Evolutionary conservation across 2,113 vertebrate species (phyloP), one percentile per base, ranked within the genome.

Genomic region (Andinoacara biseriatus): DNA sequence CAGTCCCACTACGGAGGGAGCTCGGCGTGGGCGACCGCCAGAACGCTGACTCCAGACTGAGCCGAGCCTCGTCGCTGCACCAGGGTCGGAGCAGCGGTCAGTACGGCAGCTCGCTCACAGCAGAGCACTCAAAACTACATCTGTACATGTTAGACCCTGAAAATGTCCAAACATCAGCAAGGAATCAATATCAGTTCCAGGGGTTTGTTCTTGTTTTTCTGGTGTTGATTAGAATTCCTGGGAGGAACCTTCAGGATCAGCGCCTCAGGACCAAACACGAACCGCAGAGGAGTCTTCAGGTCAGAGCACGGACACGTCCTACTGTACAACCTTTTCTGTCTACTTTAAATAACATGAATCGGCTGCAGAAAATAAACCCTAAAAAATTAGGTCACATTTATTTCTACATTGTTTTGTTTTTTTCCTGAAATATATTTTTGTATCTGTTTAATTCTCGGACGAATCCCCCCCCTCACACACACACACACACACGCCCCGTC

Each of bases 21-120:
- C 29, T 49, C 18, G 57, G 57, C 31, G 76, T 82, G 10, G 72
- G 63, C 0, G 56, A 43, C 7, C 5, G 40, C 31, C 96, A 95
- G 49, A 95, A 95, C 58, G 95, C 95, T 1, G 90, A 96, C 17
- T 91, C 96, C 40, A 93, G 96, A 61, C 90, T 96, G 87, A 95
- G 96, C 84, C 97, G 96, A 89, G 93, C 96, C 3, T 86, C 83
- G 1, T 82, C 81, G 0, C 72, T 81, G 5, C 76, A 89, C 65
- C 78, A 18, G n/a, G 72, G 62, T 10, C 59, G 57, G 1, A 31
- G 18, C 63, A 78, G 69, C 0, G 76, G 87, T 90, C n/a, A 67
- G 85, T 49, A 31, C 35, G 9, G 9, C 38, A 4, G 10, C 5
- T 1, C 3, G 17, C 18, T 61, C 2, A 17, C 15, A 6, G 7